These are phyloP conservation scores for Teleopsis dalmanni DNA, from an alignment of 1,140 invertebrate species.

Conservation along the genomic window DNA sequence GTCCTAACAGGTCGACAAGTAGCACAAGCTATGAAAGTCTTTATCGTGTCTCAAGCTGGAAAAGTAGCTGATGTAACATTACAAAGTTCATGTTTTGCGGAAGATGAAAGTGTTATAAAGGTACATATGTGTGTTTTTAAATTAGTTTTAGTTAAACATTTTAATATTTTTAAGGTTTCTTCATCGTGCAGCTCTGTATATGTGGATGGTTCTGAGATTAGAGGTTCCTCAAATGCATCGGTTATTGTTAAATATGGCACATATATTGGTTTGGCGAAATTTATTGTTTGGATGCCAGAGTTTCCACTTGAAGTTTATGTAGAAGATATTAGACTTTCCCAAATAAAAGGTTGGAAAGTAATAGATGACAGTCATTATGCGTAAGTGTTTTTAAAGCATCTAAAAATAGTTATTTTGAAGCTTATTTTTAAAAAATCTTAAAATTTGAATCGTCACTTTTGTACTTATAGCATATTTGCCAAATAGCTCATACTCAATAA, in stretches of 20 bases:
- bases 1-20: slow-evolving; percentile 89
- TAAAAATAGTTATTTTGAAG: too few relatives aligned
- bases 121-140: slow-evolving; percentile 47
- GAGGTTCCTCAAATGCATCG: slow-evolving; percentile 89
- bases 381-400: slow-evolving; percentile 42
- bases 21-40: slow-evolving; percentile 90
- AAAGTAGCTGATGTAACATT: slow-evolving; percentile 90
- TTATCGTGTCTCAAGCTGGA: slow-evolving; percentile 87
- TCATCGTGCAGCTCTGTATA: slow-evolving; percentile 94
- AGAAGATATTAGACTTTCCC: slow-evolving; percentile 79
- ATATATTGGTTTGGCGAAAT: slow-evolving; percentile 76
- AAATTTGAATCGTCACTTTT: too few relatives aligned
- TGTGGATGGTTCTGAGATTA: slow-evolving; percentile 91
- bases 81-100: slow-evolving; percentile 90
- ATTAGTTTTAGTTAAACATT: background rate
- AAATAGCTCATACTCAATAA: too few relatives aligned
- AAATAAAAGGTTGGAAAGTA: slow-evolving; percentile 83
- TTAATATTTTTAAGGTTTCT: slow-evolving; percentile 62
- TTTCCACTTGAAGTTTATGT: slow-evolving; percentile 85
- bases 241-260: slow-evolving; percentile 90
- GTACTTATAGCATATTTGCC: too few relatives aligned
- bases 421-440: background rate
- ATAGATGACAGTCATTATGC: slow-evolving; percentile 60
- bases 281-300: slow-evolving; percentile 96
- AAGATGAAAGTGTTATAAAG: slow-evolving; percentile 93